Percentiles rank a stretch among this genome's conserved stretches.
Evolutionary conservation across 2,797 vertebrate species (phyloP).

Genomic region (Streptopelia turtur): DNA sequence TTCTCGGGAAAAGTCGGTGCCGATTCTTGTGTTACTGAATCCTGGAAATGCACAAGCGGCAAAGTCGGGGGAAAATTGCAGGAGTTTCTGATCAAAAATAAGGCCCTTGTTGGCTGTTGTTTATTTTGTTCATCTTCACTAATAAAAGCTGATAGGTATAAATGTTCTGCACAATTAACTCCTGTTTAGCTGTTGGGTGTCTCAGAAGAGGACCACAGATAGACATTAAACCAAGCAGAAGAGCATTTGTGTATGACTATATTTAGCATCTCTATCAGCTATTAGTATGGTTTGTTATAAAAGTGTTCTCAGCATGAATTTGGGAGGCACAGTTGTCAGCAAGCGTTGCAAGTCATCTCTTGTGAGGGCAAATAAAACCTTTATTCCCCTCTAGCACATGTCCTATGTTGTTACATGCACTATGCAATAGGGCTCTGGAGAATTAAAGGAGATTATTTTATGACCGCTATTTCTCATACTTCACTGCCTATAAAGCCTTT

Average conservation of each 20-base stretch:
- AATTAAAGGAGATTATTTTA: neutral
- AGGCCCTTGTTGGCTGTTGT: too few species aligned
- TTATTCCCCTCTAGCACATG: neutral
- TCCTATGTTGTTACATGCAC: neutral
- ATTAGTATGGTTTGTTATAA: rapidly evolving
- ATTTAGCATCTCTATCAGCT: neutral
- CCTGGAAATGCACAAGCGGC: neutral
- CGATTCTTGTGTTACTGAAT: rapidly evolving
- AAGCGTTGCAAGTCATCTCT: neutral
- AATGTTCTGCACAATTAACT: neutral
- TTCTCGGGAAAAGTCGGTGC: too few species aligned
- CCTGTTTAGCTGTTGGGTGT: too few species aligned
- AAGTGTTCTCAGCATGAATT: neutral
- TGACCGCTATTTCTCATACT: neutral
- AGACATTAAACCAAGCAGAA: neutral
- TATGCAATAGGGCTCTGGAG: neutral
- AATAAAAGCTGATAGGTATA: neutral
- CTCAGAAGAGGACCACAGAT: neutral
- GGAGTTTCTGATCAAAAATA: neutral
- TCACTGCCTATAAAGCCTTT: neutral
- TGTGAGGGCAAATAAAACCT: neutral
- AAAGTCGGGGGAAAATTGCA: neutral
- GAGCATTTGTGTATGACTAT: neutral
- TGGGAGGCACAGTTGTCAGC: neutral
- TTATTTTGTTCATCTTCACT: neutral